phyloP scores from a whole-genome alignment of 2,888 invertebrate species.

The Metacarcinus magister region DNA sequence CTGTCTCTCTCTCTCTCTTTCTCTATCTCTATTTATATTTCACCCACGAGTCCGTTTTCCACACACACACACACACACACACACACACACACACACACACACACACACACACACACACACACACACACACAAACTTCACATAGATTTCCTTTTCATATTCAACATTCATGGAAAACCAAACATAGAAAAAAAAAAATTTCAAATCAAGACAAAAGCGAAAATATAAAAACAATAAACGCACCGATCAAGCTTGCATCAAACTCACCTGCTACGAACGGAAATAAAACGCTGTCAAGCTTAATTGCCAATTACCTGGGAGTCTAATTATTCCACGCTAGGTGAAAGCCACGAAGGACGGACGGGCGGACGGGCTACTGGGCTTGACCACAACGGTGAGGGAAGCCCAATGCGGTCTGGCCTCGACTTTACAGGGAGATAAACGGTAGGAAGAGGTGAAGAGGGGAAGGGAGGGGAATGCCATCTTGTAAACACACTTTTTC shows the following conservation, averaged over 20 bases:
- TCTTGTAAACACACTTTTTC: neutral
- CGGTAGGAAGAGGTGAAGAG: neutral
- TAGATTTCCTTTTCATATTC: neutral
- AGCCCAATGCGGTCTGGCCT: neutral
- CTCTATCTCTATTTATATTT: neutral
- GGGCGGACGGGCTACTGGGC: constrained; percentile 6
- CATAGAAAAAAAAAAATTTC: too few relatives aligned
- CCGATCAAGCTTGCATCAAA: neutral
- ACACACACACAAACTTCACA: neutral
- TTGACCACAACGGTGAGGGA: neutral
- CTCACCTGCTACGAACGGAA: constrained; percentile 45
- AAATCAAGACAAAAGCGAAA: neutral
- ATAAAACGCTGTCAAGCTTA: constrained; percentile 48
- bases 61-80: neutral
- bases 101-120: neutral
- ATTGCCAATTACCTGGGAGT: constrained; percentile 15
- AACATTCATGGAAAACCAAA: too few relatives aligned
- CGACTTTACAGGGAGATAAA: neutral
- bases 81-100: neutral
- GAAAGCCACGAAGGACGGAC: neutral
- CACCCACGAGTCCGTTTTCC: neutral
- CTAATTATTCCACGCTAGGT: constrained; percentile 45
- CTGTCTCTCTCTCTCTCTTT: neutral
- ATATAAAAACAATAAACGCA: neutral
- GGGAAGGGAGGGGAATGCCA: neutral